These are phyloP conservation scores for Epinephelus awoara DNA, from an alignment of 2,797 vertebrate species.

Conservation along the genomic window DNA sequence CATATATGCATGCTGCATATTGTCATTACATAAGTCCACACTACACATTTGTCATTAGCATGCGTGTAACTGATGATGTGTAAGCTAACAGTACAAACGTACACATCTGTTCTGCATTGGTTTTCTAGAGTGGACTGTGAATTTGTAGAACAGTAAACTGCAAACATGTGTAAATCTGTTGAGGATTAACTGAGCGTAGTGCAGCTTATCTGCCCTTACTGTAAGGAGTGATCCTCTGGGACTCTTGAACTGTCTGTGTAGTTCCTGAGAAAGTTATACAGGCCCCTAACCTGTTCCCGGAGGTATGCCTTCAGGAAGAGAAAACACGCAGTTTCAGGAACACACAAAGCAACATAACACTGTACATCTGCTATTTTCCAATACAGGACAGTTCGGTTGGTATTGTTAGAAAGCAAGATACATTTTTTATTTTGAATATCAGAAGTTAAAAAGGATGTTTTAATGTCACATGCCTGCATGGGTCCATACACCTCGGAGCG, in stretches of 20 bases:
- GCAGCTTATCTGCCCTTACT: constrained; percentile 84
- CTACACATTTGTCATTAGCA: background rate
- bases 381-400: background rate
- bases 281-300: constrained; percentile 77
- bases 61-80: background rate
- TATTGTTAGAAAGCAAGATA: background rate
- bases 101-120: constrained; percentile 3
- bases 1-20: background rate
- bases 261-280: constrained; percentile 79
- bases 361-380: constrained; percentile 1
- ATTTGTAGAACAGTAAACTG: constrained; percentile 7
- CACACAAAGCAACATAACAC: background rate
- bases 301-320: constrained; percentile 86
- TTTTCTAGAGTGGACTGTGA: background rate
- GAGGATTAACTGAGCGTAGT: background rate
- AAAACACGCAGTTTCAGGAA: background rate
- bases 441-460: background rate
- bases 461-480: constrained; percentile 77
- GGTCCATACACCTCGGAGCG: constrained; percentile 85
- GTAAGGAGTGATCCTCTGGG: constrained; percentile 74
- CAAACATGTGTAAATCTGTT: constrained; percentile 8
- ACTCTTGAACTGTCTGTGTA: constrained; percentile 8
- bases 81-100: background rate
- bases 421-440: background rate
- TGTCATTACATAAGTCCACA: background rate